Evolutionary conservation across 1,140 invertebrate species (phyloP), one percentile per base, ranked within the genome.

Genomic region (Macrotrachela quadricornifera): DNA sequence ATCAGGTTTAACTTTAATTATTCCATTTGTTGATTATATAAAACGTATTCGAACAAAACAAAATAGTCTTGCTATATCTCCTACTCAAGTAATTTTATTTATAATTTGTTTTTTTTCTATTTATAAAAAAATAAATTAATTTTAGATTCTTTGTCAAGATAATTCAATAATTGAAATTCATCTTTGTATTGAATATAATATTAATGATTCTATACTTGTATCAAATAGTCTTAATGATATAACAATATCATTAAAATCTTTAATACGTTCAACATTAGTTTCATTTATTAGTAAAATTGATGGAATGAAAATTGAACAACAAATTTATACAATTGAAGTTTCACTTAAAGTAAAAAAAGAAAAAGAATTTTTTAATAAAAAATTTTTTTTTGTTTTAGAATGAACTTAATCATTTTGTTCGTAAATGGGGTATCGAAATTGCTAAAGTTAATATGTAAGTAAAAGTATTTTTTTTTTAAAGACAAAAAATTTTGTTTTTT

Each of bases 351-450:
- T 51, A 41, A 13, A 41, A 45, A 45, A 10, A n/a, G n/a, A n/a
- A 13, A 37, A 37, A 1, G 0, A 3, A 15, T 9, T 50, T 50
- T 50, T 6, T 41, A 49, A 18, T 3, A 18, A 18, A 41, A 41
- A 38, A 39, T 37, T 41, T 39, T n/a, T 3, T 41, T 38, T 16
- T 44, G 14, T 16, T 10, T 51, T 45, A 15, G 42, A 18, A 44
- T 15, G 42, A 44, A 15, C 10, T 53, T 12, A 53, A 46, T 53
- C 38, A 30, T 40, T 30, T 1, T 30, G 44, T 53, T n/a, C 36
- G 16, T 10, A 53, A 53, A 53, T 53, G 51, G 51, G 51, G 51
- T 36, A 18, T 53, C 16, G 38, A 53, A 40, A 47, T 53, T 30
- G 11, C 40, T 10, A 42, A 17, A 10, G 38, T 43, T n/a, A 36